A percentile compares a stretch with the other conserved stretches of the same genome.
Conservation (phyloP, 2,113 vertebrate genomes). For the Onychostoma macrolepis region DNA sequence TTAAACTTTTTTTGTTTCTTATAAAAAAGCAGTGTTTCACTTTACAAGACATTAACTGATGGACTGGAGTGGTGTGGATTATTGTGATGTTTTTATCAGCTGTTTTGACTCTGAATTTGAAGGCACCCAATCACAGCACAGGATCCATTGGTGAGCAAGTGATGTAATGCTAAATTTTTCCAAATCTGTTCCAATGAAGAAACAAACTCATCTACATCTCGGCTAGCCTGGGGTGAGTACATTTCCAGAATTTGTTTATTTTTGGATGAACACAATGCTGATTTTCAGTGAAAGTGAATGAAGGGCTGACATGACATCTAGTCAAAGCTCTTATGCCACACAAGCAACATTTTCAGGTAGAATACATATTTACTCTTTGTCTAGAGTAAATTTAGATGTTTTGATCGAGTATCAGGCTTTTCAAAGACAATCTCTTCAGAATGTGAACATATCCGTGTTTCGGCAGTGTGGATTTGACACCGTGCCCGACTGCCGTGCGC, state of each 20-base stretch:
- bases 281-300: background rate
- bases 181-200: background rate
- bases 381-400: background rate
- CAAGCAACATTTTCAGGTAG: background rate
- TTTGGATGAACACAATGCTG: background rate
- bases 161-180: no score
- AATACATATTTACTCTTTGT: background rate
- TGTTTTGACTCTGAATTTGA: no score
- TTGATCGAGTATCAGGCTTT: background rate
- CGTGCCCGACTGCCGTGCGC: conserved; percentile 54
- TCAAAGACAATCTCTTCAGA: conserved; percentile 9
- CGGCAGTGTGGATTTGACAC: conserved; percentile 49
- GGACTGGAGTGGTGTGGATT: no score
- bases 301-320: background rate
- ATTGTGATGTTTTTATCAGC: no score
- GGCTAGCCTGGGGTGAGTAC: no score
- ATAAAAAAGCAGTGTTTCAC: no score
- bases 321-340: background rate
- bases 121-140: no score
- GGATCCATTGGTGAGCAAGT: no score
- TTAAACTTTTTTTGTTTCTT: no score
- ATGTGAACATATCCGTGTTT: conserved; percentile 27
- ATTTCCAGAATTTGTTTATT: background rate
- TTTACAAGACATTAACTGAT: no score
- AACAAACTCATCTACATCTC: background rate